Evolutionary conservation across 2,888 invertebrate genomes (phyloP), one percentile per base, ranked within the genome.

Genomic region (Zhengitettix transpicula): DNA sequence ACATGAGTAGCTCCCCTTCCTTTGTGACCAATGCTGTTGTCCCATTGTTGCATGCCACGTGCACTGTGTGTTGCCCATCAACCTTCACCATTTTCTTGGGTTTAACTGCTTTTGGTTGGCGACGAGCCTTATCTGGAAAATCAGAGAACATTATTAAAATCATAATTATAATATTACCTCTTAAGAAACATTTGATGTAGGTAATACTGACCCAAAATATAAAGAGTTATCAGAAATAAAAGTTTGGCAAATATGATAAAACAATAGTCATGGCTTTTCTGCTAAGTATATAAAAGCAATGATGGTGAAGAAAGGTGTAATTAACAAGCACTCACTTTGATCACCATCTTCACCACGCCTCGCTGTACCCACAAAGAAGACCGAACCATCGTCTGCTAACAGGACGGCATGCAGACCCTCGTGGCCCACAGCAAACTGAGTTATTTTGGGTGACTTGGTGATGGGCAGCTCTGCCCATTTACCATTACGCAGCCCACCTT

Each of bases 311-410:
- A 44, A 28, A 53, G n/a, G n/a, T n/a, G n/a, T 28, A 5, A 28
- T 2, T 28, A 7, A 28, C 28, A 28, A 28, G 7, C n/a, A 68
- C 73, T 71, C 67, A 78, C 81, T 85, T 63, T 82, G 83, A 69
- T 96, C 96, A 0, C 94, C 95, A 72, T 96, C 96, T 74, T 96
- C 96, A 40, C 97, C 96, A 7, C 95, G 79, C 0, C 89, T 81
- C 0, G 96, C 89, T 10, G 90, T 87, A 10, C 97, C 92, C 65
- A 79, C 79, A 66, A 78, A 92, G 70, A 89, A 84, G 0, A 92
- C 92, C 1, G 87, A 83, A 1, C 98, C 98, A 70, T 93, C 93
- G 68, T 96, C 93, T 51, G 93, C 82, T n/a, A 97, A 81, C 42
- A 98, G 73, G 58, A 97, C 77, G 0, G 90, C 92, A 72, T 98